A percentile compares a stretch with the other conserved stretches of the same genome.
These are phyloP conservation scores for Limonius californicus DNA, from an alignment of 1,140 invertebrate species.

Conservation along the genomic window DNA sequence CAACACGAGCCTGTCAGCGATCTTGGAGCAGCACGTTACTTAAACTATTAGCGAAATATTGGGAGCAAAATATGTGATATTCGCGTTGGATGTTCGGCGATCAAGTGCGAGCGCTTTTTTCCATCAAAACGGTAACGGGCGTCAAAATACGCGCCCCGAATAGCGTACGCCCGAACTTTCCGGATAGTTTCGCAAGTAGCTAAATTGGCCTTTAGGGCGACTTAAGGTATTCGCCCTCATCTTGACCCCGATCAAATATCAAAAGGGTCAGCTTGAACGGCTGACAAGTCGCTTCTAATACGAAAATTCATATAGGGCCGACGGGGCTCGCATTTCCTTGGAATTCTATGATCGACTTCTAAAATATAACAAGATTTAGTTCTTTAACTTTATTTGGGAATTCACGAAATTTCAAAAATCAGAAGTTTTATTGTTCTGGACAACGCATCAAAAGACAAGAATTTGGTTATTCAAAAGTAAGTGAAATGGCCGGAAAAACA, in stretches of 20 bases:
- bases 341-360: too few relatives aligned
- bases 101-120: too few relatives aligned
- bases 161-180: background rate
- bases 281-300: constrained; percentile 7
- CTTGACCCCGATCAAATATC: constrained; percentile 13
- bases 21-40: background rate
- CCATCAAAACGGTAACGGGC: background rate
- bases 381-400: too few relatives aligned
- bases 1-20: constrained; percentile 1
- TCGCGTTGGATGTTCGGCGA: too few relatives aligned
- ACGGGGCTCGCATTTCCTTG: background rate
- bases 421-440: too few relatives aligned
- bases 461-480: too few relatives aligned
- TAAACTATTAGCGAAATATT: background rate
- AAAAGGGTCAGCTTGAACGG: constrained; percentile 11
- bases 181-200: constrained; percentile 4
- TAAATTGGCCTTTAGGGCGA: constrained; percentile 12
- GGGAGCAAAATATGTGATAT: background rate
- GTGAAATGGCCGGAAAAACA: too few relatives aligned
- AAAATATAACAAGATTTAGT: too few relatives aligned
- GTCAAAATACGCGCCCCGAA: background rate
- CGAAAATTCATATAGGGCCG: background rate
- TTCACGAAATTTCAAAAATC: too few relatives aligned
- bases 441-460: too few relatives aligned
- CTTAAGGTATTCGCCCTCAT: constrained; percentile 10